Evolutionary conservation across 2,888 invertebrate genomes (phyloP), one percentile per base, ranked within the genome.

Genomic region (Drosophila formosana): DNA sequence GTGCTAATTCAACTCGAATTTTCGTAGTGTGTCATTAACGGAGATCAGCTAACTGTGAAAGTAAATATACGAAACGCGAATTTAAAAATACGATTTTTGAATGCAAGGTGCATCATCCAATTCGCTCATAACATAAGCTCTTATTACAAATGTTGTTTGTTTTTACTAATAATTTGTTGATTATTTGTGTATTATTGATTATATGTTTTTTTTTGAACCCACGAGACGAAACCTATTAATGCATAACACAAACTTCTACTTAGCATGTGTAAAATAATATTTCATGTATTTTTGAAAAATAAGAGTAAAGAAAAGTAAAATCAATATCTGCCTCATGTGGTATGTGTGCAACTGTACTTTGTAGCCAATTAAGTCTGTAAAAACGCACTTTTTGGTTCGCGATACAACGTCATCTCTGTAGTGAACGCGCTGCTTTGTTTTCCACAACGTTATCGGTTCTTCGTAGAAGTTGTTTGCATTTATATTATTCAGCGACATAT

Each of bases 341-440:
- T 25, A 32, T 32, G 47, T 3, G 32, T 43, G 57, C 47, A 43
- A 63, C 57, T 47, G 55, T 47, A 63, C 43, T 34, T 46, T n/a
- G 0, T 26, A 62, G 26, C 32, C 18, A 37, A 32, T 72, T 58
- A 3, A 8, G 30, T 39, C 49, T 43, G 25, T 23, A 34, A 50
- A 46, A 62, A 81, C 85, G 47, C 67, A 86, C 86, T 89, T 78
- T 55, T 73, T 83, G 37, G 55, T 34, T 45, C 47, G 72, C 18
- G 69, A 50, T 39, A 74, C 75, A 58, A 78, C 72, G 63, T 88
- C 88, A 63, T 80, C 79, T 34, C 79, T 75, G 61, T 91, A 91
- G 51, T 82, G 91, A 45, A 91, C 91, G 32, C 90, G 90, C 46
- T 90, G 90, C 61, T 90, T 91, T 37, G 82, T 69, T 67, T 89